phyloP scores from a whole-genome alignment of 2,888 invertebrate species.

The Drosophila hamatofila region DNA sequence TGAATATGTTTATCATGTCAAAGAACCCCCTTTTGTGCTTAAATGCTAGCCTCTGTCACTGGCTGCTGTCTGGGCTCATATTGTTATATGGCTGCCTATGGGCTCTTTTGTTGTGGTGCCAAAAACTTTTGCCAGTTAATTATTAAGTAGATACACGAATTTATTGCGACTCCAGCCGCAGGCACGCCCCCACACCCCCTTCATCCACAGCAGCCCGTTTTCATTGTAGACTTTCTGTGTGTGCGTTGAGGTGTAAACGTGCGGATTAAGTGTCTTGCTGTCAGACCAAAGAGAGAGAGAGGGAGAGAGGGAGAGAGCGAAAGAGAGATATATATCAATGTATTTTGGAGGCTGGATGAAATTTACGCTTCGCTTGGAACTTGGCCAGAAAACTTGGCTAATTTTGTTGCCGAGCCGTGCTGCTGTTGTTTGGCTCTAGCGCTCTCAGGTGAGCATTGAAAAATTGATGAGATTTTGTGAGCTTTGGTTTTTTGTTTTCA shows the following conservation, averaged over 20 bases:
- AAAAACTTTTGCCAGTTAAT: constrained; percentile 70
- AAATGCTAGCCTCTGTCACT: neutral
- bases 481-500: constrained; percentile 30
- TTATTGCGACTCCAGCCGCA: constrained; percentile 56
- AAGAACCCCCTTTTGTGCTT: neutral
- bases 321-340: constrained; percentile 62
- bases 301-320: neutral
- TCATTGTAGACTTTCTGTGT: constrained; percentile 39
- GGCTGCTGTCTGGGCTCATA: constrained; percentile 23
- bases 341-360: constrained; percentile 38
- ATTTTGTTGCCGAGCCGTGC: constrained; percentile 58
- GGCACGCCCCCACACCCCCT: constrained; percentile 28
- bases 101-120: constrained; percentile 39
- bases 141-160: constrained; percentile 81
- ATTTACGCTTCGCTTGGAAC: constrained; percentile 61
- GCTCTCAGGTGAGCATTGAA: constrained; percentile 68
- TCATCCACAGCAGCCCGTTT: neutral
- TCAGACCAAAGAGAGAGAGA: constrained; percentile 34
- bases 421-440: constrained; percentile 7
- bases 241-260: constrained; percentile 81
- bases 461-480: constrained; percentile 73
- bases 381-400: constrained; percentile 70
- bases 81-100: constrained; percentile 32
- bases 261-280: constrained; percentile 80
- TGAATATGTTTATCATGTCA: constrained; percentile 3